Conservation (phyloP, 2,888 invertebrate species). For the Ennomos quercinarius region DNA sequence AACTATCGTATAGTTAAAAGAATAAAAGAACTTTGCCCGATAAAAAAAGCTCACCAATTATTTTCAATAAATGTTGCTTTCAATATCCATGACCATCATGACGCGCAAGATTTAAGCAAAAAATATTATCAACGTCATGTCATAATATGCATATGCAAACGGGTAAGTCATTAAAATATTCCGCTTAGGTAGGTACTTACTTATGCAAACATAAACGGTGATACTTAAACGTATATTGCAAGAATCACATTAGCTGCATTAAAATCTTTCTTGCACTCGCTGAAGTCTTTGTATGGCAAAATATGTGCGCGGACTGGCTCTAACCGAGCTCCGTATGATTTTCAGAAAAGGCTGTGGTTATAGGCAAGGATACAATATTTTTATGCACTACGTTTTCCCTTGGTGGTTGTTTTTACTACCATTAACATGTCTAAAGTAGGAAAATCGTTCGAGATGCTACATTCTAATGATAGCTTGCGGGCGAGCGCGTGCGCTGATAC, state of each 20-base stretch:
- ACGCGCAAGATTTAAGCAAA: neutral
- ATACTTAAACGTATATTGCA: slow-evolving; percentile 74
- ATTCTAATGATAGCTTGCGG: slow-evolving; percentile 79
- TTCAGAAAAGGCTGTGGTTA: slow-evolving; percentile 83
- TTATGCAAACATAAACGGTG: slow-evolving; percentile 49
- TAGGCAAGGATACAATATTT: slow-evolving; percentile 83
- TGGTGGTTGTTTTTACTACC: slow-evolving; percentile 75
- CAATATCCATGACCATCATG: neutral
- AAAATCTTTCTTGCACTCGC: slow-evolving; percentile 82
- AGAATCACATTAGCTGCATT: slow-evolving; percentile 80
- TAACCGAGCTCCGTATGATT: slow-evolving; percentile 81
- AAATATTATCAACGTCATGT: slow-evolving; percentile 15
- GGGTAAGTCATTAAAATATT: slow-evolving; percentile 38
- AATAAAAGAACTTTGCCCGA: too few species aligned
- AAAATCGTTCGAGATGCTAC: slow-evolving; percentile 82
- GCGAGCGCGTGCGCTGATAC: slow-evolving; percentile 82
- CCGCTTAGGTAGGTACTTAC: slow-evolving; percentile 34
- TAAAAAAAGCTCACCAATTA: too few species aligned
- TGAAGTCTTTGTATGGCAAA: slow-evolving; percentile 76
- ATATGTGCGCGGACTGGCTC: slow-evolving; percentile 77
- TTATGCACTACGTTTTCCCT: slow-evolving; percentile 81
- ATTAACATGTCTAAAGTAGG: slow-evolving; percentile 83
- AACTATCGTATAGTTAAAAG: too few species aligned
- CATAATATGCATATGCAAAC: slow-evolving; percentile 14
- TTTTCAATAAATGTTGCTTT: neutral